Percentiles rank a stretch among this genome's conserved stretches.
phyloP scores from a whole-genome alignment of 2,797 vertebrate genomes.

The Muscicapa striata region DNA sequence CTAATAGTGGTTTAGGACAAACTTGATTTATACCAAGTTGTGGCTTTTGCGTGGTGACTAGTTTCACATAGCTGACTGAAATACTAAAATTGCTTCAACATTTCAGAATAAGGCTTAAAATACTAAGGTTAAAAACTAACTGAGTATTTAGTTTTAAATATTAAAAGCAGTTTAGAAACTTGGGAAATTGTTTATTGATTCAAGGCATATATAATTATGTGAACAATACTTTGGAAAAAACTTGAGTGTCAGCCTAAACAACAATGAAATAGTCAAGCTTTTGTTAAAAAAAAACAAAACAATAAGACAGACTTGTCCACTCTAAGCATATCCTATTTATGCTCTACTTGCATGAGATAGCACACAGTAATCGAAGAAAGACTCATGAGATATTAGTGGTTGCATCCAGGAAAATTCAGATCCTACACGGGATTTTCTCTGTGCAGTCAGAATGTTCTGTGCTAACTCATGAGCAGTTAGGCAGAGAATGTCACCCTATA shows the following conservation, averaged over 20 bases:
- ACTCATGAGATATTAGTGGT: background rate
- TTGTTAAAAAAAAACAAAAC: background rate
- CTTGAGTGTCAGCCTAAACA: background rate
- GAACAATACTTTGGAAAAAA: background rate
- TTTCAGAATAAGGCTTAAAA: background rate
- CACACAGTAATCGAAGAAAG: background rate
- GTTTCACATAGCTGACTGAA: background rate
- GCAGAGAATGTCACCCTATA: background rate
- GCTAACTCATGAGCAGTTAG: background rate
- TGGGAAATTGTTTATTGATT: background rate
- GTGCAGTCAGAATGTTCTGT: background rate
- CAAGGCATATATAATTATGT: background rate
- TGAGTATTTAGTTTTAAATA: background rate
- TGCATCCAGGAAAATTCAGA: background rate
- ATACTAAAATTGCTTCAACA: constrained; percentile 6
- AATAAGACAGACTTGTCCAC: background rate
- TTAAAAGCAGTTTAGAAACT: background rate
- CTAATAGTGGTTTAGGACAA: background rate
- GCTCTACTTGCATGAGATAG: background rate
- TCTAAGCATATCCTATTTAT: background rate
- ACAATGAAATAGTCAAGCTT: background rate
- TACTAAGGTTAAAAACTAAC: background rate
- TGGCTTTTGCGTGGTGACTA: background rate
- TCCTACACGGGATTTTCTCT: accelerated
- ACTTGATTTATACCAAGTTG: background rate